Evolutionary conservation across 2,888 invertebrate species (phyloP).

Genomic region (Galeopsomyia nigrocyanea): DNA sequence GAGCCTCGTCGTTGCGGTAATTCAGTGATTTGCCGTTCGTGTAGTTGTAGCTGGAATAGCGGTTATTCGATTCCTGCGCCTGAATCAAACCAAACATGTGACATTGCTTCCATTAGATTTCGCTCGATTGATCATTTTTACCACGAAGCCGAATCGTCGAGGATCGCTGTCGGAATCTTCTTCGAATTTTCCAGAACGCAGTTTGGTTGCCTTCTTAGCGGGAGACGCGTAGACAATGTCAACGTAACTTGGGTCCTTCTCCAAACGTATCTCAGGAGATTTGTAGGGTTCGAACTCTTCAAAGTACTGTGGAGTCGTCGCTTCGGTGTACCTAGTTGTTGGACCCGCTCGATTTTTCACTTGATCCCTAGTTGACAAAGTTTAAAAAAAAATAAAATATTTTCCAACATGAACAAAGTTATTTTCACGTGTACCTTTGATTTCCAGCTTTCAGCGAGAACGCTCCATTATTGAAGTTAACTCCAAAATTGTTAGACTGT

Average conservation of each 20-base stretch:
- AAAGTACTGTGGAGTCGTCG: not conserved
- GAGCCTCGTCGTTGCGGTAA: conserved; percentile 60
- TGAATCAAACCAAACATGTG: conserved; percentile 40
- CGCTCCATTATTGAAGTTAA: conserved; percentile 9
- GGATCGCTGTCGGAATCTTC: conserved; percentile 52
- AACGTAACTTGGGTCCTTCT: conserved; percentile 59
- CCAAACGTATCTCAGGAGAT: conserved; percentile 28
- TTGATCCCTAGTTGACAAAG: conserved; percentile 16
- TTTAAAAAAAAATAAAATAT: not conserved
- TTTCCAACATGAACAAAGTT: no score
- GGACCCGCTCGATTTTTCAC: not conserved
- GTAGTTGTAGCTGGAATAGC: conserved; percentile 62
- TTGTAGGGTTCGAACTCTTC: conserved; percentile 16
- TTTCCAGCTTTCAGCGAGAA: not conserved
- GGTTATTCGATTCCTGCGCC: conserved; percentile 58
- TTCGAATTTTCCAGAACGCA: conserved; percentile 58
- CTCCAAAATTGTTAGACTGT: not conserved
- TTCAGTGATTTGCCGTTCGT: conserved; percentile 61
- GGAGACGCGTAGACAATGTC: conserved; percentile 62
- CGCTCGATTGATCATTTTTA: not conserved
- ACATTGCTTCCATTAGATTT: not conserved
- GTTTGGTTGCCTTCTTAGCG: conserved; percentile 26
- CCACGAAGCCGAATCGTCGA: conserved; percentile 55
- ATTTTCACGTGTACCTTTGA: not conserved
- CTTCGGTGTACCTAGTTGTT: not conserved